A percentile compares a stretch with the other conserved stretches of the same genome.
Evolutionary conservation across 2,113 vertebrate genomes (phyloP).

Genomic region (Phylloscopus whistleri): DNA sequence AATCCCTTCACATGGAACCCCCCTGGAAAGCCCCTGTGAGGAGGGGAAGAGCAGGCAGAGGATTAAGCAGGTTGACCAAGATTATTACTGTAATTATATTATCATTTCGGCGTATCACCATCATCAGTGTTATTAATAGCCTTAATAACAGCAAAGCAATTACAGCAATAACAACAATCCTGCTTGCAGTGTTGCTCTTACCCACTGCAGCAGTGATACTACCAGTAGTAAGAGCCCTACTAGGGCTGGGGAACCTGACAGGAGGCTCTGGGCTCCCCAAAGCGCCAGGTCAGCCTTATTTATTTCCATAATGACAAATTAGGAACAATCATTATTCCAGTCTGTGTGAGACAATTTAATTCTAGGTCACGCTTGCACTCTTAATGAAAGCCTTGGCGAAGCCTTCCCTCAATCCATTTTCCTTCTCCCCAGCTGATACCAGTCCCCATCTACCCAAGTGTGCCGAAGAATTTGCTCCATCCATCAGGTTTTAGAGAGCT

Average conservation of each 20-base stretch:
- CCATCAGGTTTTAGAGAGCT: neutral
- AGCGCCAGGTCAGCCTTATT: conserved; percentile 50
- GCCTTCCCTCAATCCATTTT: conserved; percentile 57
- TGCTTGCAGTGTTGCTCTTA: neutral
- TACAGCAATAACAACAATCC: conserved; percentile 23
- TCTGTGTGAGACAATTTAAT: conserved; percentile 61
- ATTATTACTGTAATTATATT: conserved; percentile 44
- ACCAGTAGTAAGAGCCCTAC: neutral
- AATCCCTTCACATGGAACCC: neutral
- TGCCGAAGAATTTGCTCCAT: neutral
- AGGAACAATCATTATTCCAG: conserved; percentile 53
- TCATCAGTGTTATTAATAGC: conserved; percentile 45
- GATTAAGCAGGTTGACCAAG: conserved; percentile 42
- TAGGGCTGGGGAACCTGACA: neutral
- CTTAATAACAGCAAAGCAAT: conserved; percentile 51
- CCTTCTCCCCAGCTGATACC: conserved; percentile 38
- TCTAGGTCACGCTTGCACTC: conserved; percentile 50
- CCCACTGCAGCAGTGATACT: neutral
- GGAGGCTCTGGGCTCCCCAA: conserved; percentile 44
- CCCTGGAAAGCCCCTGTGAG: accelerated
- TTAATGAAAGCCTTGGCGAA: conserved; percentile 62
- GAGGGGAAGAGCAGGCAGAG: neutral
- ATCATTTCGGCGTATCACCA: neutral
- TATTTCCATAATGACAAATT: conserved; percentile 58
- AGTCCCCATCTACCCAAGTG: neutral